Evolutionary conservation across 1,140 invertebrate species (phyloP).

Genomic region (Drosophila truncata): DNA sequence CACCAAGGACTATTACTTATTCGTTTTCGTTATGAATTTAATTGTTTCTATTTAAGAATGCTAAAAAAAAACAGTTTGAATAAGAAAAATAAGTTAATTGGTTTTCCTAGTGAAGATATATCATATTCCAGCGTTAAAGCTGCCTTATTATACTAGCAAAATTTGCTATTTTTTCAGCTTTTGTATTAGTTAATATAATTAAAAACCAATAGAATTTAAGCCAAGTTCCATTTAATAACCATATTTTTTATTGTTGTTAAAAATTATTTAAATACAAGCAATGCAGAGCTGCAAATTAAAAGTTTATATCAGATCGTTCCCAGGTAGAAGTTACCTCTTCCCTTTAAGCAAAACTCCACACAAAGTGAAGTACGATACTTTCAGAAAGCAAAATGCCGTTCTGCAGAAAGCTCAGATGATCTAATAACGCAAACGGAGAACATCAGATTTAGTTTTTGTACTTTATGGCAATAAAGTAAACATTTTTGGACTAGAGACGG

Average conservation of each 20-base stretch:
- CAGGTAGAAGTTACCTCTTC: slow-evolving; percentile 18
- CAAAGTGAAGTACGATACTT: slow-evolving; percentile 2
- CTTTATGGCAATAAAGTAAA: slow-evolving; percentile 7
- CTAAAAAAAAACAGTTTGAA: slow-evolving; percentile 24
- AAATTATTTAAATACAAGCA: slow-evolving; percentile 33
- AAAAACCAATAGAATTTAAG: slow-evolving; percentile 8
- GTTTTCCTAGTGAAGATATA: slow-evolving; percentile 13
- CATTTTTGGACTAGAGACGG: neutral
- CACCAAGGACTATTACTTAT: slow-evolving; percentile 17
- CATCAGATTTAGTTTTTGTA: slow-evolving; percentile 6
- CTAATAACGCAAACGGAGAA: slow-evolving; percentile 25
- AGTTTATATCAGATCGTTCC: slow-evolving; percentile 18
- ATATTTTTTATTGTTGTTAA: slow-evolving; percentile 22
- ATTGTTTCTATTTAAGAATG: slow-evolving; percentile 4
- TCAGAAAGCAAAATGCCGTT: slow-evolving; percentile 25
- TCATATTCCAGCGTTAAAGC: slow-evolving; percentile 11
- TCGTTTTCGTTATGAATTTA: slow-evolving; percentile 16
- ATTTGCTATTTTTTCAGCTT: slow-evolving; percentile 18
- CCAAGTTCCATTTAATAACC: slow-evolving; percentile 5
- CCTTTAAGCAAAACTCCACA: slow-evolving; percentile 21
- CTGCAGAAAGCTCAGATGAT: slow-evolving; percentile 23
- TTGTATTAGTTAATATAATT: slow-evolving; percentile 5
- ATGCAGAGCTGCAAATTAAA: slow-evolving; percentile 46
- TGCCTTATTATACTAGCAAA: slow-evolving; percentile 19
- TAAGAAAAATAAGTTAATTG: slow-evolving; percentile 23